Evolutionary conservation across 2,797 vertebrate genomes (phyloP), one percentile per base, ranked within the genome.

Genomic region (Geotrypetes seraphini): DNA sequence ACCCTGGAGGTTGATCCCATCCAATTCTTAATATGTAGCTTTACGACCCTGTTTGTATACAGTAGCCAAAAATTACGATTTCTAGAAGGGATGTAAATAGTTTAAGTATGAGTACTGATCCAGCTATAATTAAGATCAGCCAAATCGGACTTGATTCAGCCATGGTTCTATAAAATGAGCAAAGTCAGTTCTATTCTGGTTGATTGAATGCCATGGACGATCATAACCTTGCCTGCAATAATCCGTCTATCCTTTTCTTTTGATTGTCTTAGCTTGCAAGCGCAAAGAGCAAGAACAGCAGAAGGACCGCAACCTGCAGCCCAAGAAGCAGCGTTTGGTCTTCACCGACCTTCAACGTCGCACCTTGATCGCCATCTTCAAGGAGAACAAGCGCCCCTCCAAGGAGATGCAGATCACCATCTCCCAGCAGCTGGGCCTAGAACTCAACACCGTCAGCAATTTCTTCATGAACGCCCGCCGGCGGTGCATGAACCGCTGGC

Each of bases 341-440:
- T 97, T 98, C 86, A 98, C 95, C 2, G 95, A 98, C 82, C 87
- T 98, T 70, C 95, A 98, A 76, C 88, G 95, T 8, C 91, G 95
- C 73, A 97, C 95, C 15, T 85, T 98, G 58, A 91, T 96, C 9
- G 94, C 95, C 75, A 98, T 98, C 80, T 98, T 98, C 78, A 98
- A 97, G 73, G 95, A 98, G 78, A 98, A 98, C 76, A 96, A 96
- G 78, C 85, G 95, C 13, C 95, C 95, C 1, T 96, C 91, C 60
- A 98, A 94, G 40, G 94, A 98, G 61, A 98, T 98, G 95, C 95
- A 98, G 81, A 81, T 95, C 55, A 98, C 95, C 81, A 98, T 98
- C 70, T 96, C 95, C 0, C 95, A 98, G 75, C 95, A 98, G 70
- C 89, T 98, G 15, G 95, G 95, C 60, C 65, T 98, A 73, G 95